Conservation (phyloP, 2,113 vertebrate genomes). For the Pelodiscus sinensis region DNA sequence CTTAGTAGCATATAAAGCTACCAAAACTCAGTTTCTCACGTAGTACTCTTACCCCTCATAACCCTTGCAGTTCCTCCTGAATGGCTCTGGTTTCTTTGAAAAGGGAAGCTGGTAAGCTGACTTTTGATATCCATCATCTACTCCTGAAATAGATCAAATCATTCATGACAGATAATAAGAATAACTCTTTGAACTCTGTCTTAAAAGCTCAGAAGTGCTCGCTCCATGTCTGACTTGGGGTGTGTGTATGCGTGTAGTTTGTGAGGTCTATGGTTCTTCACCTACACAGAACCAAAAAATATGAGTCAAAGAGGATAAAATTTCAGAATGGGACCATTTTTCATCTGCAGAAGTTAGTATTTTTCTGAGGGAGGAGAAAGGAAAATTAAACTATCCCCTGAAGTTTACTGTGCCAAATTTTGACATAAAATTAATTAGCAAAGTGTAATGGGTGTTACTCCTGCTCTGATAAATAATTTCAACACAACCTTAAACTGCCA, state of each 20-base stretch:
- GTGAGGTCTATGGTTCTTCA: neutral
- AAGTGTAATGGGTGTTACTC: neutral
- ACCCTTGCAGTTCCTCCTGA: neutral
- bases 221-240: neutral
- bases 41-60: neutral
- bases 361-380: neutral
- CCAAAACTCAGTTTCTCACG: neutral
- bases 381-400: neutral
- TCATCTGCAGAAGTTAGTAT: neutral
- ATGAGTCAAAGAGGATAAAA: neutral
- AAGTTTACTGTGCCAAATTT: too few species aligned
- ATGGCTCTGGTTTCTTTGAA: neutral
- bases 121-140: neutral
- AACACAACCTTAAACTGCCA: neutral
- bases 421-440: too few species aligned
- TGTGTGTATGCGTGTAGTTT: neutral
- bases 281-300: neutral
- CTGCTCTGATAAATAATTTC: conserved; percentile 21
- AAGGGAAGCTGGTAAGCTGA: neutral
- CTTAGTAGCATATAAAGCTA: neutral
- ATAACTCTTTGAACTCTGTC: neutral
- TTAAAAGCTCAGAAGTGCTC: neutral
- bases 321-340: neutral
- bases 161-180: neutral
- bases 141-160: neutral